Conservation (phyloP, 53 echinoderm and acorn worm genomes). For the Henricia sp. region DNA sequence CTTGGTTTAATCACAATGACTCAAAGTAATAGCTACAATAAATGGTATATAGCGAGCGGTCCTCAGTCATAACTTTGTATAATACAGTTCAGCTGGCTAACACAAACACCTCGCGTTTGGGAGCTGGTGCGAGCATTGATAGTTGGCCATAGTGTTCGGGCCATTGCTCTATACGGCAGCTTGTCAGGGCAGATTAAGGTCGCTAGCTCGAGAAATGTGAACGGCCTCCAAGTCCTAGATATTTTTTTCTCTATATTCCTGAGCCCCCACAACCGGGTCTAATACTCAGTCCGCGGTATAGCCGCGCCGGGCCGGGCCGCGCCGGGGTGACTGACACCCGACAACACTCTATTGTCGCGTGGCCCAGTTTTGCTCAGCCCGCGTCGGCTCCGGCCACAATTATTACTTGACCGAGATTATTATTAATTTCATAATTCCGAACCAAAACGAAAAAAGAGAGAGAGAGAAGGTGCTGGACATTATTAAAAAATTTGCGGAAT, state of each 20-base stretch:
- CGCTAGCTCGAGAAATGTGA: constrained; percentile 50
- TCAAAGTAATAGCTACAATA: too few relatives aligned
- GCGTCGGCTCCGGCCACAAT: constrained; percentile 29
- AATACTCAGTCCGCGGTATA: background rate
- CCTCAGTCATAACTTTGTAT: too few relatives aligned
- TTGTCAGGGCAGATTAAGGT: constrained; percentile 49
- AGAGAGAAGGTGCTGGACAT: background rate
- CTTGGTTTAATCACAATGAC: too few relatives aligned
- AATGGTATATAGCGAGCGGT: too few relatives aligned
- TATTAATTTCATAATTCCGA: constrained; percentile 37
- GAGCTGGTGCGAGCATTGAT: background rate
- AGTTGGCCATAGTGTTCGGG: background rate
- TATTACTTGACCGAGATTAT: constrained; percentile 51
- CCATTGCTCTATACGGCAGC: constrained; percentile 14
- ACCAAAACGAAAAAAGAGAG: background rate
- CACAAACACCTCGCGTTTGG: constrained; percentile 1
- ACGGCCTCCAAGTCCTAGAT: constrained; percentile 45
- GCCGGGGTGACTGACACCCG: constrained; percentile 51
- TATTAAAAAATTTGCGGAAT: background rate
- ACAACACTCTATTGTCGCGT: constrained; percentile 44
- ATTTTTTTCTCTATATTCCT: background rate
- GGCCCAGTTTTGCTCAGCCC: constrained; percentile 43
- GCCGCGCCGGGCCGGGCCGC: background rate
- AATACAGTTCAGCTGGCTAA: too few relatives aligned
- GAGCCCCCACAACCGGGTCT: background rate